Conservation (phyloP, 2,797 vertebrate genomes). For the Salmo trutta region DNA sequence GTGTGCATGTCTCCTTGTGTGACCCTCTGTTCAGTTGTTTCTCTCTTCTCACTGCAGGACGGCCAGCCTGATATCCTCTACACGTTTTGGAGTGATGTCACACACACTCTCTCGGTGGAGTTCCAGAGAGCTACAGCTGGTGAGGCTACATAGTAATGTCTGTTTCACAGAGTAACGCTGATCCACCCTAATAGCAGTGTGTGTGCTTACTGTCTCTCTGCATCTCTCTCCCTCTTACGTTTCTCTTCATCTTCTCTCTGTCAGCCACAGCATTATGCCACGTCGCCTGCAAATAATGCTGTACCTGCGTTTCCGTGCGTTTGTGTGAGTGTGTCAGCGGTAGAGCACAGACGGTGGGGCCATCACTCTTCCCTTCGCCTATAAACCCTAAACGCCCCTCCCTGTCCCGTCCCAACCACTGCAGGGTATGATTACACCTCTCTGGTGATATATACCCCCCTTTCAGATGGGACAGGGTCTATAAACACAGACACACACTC, state of each 20-base stretch:
- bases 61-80: constrained; percentile 89
- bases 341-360: background rate
- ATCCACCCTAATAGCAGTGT: constrained; percentile 23
- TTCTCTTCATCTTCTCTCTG: constrained; percentile 10
- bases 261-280: background rate
- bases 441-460: background rate
- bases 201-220: background rate
- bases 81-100: constrained; percentile 91
- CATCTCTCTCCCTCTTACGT: background rate
- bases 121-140: constrained; percentile 89
- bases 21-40: background rate
- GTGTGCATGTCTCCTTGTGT: constrained; percentile 11
- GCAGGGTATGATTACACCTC: constrained; percentile 9
- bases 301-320: background rate
- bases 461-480: background rate
- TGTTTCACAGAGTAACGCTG: constrained; percentile 20
- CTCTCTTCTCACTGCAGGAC: constrained; percentile 73
- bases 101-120: constrained; percentile 83
- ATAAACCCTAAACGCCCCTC: background rate
- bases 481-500: background rate
- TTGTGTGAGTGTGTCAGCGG: background rate
- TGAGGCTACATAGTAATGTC: constrained; percentile 63
- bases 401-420: background rate
- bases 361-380: background rate
- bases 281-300: background rate